Conservation (phyloP, 53 echinoderm and acorn worm species). For the Patiria pectinifera region DNA sequence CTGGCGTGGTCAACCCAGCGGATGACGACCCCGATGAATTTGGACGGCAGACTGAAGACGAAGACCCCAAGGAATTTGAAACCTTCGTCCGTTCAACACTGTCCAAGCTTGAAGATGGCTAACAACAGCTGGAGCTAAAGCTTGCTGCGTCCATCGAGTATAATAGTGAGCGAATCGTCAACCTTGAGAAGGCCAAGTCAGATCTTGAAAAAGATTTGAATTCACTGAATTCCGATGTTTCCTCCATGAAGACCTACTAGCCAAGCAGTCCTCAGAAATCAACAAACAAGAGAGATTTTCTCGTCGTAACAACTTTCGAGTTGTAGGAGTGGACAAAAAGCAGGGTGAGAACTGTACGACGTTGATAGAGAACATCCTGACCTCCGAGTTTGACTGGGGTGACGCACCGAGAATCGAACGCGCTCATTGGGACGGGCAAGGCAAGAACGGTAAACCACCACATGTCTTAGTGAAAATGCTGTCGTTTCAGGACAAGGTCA, state of each 20-base stretch:
- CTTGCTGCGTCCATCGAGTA: slow-evolving; percentile 30
- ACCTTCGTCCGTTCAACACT: slow-evolving; percentile 27
- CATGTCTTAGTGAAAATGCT: background rate
- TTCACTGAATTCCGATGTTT: background rate
- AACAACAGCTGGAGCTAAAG: slow-evolving; percentile 35
- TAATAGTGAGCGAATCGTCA: slow-evolving; percentile 17
- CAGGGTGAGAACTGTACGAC: too few relatives aligned
- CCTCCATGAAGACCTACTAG: background rate
- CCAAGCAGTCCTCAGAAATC: background rate
- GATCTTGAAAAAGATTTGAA: background rate
- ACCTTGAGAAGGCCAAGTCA: slow-evolving; percentile 14
- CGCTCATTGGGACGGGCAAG: background rate
- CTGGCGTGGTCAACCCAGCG: background rate
- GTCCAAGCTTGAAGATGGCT: slow-evolving; percentile 21
- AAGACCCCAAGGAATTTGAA: slow-evolving; percentile 4
- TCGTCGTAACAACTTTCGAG: too few relatives aligned
- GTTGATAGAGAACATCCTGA: too few relatives aligned
- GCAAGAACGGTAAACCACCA: background rate
- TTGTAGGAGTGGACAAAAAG: too few relatives aligned
- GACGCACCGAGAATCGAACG: background rate
- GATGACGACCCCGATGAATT: background rate
- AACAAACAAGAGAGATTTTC: too few relatives aligned
- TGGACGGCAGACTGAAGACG: background rate
- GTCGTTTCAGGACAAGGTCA: too few relatives aligned
- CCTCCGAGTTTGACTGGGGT: background rate